Conservation (phyloP, 2,888 invertebrate genomes). For the Achlya flavicornis region DNA sequence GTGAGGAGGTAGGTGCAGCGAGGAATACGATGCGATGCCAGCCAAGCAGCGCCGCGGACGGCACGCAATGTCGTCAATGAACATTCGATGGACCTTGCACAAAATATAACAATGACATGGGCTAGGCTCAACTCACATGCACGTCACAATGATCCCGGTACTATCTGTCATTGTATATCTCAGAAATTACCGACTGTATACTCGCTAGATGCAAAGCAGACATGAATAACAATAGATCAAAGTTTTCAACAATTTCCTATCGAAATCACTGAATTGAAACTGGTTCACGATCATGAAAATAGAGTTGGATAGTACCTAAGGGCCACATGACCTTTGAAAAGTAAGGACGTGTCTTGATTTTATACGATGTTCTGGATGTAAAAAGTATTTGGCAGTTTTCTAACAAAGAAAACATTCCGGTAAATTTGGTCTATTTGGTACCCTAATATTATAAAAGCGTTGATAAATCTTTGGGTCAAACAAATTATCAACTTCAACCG, state of each 20-base stretch:
- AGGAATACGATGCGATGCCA: slow-evolving; percentile 38
- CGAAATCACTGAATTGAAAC: neutral
- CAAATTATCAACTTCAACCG: neutral
- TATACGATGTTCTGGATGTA: slow-evolving; percentile 19
- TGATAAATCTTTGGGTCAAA: neutral
- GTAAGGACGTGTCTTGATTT: slow-evolving; percentile 53
- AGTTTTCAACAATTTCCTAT: slow-evolving; percentile 5
- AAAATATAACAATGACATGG: slow-evolving; percentile 49
- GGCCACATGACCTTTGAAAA: slow-evolving; percentile 49
- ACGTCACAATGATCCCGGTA: slow-evolving; percentile 5
- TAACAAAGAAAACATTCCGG: neutral
- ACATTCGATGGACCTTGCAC: slow-evolving; percentile 47
- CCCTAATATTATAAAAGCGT: slow-evolving; percentile 10
- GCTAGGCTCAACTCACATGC: slow-evolving; percentile 30
- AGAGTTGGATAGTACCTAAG: slow-evolving; percentile 24
- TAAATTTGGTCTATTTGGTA: slow-evolving; percentile 13
- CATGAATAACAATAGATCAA: neutral
- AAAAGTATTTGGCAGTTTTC: slow-evolving; percentile 14
- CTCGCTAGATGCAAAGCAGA: slow-evolving; percentile 5
- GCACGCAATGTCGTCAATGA: slow-evolving; percentile 46
- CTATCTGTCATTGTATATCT: slow-evolving; percentile 9
- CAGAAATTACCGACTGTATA: slow-evolving; percentile 2
- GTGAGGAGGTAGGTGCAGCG: slow-evolving; percentile 50
- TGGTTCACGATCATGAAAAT: slow-evolving; percentile 8
- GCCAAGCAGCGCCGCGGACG: slow-evolving; percentile 22